A percentile compares a stretch with the other conserved stretches of the same genome.
Evolutionary conservation across 2,113 vertebrate species (phyloP).

Genomic region (Cettia cetti): DNA sequence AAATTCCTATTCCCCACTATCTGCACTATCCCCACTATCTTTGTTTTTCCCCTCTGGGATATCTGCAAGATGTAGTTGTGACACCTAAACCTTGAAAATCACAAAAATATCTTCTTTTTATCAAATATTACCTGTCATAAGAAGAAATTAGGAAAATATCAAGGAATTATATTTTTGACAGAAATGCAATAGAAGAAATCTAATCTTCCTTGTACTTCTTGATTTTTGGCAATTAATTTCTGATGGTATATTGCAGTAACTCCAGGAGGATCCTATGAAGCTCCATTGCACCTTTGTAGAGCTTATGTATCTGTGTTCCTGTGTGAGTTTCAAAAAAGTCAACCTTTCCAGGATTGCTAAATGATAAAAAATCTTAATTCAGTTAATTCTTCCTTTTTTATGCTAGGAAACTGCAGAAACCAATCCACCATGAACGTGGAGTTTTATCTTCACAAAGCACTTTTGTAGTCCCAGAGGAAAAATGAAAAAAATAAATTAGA

Average conservation of each 20-base stretch:
- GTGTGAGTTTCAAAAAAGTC: neutral
- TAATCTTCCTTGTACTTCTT: neutral
- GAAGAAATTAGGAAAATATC: neutral
- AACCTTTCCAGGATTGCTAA: neutral
- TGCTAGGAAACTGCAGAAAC: neutral
- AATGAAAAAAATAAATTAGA: neutral
- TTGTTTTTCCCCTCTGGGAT: neutral
- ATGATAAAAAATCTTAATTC: neutral
- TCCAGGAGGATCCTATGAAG: neutral
- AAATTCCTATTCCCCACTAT: neutral
- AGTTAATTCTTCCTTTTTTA: neutral
- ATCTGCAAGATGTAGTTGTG: neutral
- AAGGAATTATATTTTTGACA: neutral
- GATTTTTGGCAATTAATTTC: neutral
- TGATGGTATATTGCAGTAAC: neutral
- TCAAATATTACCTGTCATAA: neutral
- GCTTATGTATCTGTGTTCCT: neutral
- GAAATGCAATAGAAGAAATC: neutral
- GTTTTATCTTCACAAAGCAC: neutral
- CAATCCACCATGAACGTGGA: neutral
- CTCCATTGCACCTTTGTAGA: neutral
- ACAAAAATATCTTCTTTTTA: neutral
- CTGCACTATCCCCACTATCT: neutral
- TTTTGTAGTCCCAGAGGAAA: neutral
- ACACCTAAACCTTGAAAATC: neutral